Percentiles rank a stretch among this genome's conserved stretches.
These are phyloP conservation scores for Fratercula arctica DNA, from an alignment of 2,797 vertebrate species.

Conservation along the genomic window DNA sequence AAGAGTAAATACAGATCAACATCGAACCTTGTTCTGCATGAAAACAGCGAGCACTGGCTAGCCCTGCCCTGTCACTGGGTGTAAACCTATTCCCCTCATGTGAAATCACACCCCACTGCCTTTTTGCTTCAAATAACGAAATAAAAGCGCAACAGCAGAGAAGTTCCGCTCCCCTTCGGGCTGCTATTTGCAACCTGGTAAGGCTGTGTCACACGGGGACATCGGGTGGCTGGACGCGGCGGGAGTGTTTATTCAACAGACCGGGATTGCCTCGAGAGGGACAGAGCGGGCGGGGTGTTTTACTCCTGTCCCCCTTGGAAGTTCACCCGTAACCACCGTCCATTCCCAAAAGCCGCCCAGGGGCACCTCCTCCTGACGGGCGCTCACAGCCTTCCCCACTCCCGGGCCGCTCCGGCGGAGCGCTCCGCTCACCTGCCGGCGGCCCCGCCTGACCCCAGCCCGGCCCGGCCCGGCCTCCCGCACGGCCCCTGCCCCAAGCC, in stretches of 20 bases:
- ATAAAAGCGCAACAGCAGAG: background rate
- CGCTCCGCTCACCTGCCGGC: background rate
- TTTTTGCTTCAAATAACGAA: no score
- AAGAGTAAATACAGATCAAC: background rate
- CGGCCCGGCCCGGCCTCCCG: background rate
- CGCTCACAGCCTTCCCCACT: background rate
- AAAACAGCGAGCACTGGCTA: background rate
- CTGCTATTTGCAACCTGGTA: background rate
- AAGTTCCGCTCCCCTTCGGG: background rate
- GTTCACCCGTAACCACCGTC: fast-evolving
- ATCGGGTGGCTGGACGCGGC: background rate
- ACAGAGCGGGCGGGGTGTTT: fast-evolving
- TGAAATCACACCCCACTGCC: background rate
- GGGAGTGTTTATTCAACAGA: fast-evolving
- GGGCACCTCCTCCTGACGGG: fast-evolving
- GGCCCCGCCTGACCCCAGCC: background rate
- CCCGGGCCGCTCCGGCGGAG: background rate
- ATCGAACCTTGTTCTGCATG: background rate
- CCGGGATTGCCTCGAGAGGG: background rate
- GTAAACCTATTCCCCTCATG: fast-evolving
- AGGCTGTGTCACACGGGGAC: background rate
- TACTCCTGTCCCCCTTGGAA: fast-evolving
- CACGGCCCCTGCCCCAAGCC: background rate
- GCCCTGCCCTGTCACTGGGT: background rate
- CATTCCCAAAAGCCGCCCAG: fast-evolving